Base-by-base conservation (phyloP, 1,140 invertebrate species). In the Drosophila fuyamai region DNA sequence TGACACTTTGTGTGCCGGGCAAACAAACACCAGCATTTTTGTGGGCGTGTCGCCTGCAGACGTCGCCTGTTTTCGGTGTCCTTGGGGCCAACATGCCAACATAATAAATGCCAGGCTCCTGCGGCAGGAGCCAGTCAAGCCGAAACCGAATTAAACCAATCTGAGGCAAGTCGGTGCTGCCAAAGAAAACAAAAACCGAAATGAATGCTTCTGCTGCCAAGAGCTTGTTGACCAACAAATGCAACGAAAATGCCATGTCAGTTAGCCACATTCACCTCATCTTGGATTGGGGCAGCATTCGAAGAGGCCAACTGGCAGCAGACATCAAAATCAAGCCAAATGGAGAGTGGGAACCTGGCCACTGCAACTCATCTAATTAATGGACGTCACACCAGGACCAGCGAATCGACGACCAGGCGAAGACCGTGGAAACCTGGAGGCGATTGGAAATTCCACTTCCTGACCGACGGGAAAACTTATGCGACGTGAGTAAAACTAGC, bases 171-270 rank as follows among this genome's bases (percentile, higher is more conserved):
- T 38, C 40, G 40, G 61, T 27, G 29, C 41, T 54, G 73, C 61
- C 54, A 76, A 78, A 58, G 58, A 77, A 77, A 78, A 71, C 74
- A 78, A 54, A 76, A 48, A 57, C 57, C 74, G 32, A 78, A 78
- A 78, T 78, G 76, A 78, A 78, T 58, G 65, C 66, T 46, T 59
- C 66, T 78, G 76, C 48, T 78, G 76, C 65, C 76, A 78, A 78
- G 66, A 71, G 76, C 76, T 78, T 78, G 76, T 78, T 78, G 75
- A 78, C 75, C 75, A 78, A 57, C 46, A 62, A 70, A 62, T 61
- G 74, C 75, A 77, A 60, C 53, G 46, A 2, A 23, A 63, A 18
- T 36, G 41, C 23, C 32, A 47, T 50, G 44, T 72, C 68, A 57
- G 41, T 36, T 13, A 66, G 32, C 23, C 35, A 44, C 35, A 47